A percentile compares a stretch with the other conserved stretches of the same genome.
Conservation (phyloP, 2,888 invertebrate species). For the Mesoligia furuncula region DNA sequence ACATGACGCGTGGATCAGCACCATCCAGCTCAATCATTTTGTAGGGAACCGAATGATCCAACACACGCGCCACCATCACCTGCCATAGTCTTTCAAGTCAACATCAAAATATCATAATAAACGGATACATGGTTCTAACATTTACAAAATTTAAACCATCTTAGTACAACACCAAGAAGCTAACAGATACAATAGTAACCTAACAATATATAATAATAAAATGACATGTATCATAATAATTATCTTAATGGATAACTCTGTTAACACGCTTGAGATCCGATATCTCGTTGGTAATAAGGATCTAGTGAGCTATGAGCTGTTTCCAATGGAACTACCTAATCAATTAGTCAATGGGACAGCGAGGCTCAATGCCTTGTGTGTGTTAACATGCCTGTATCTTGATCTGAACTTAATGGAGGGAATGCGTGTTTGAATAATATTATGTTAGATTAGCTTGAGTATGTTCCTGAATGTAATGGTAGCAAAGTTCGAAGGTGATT, state of each 20-base stretch:
- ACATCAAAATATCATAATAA: no score
- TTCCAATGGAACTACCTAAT: constrained; percentile 10
- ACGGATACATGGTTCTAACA: no score
- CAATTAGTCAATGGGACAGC: background rate
- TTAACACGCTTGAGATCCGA: background rate
- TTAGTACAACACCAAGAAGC: no score
- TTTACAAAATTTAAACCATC: no score
- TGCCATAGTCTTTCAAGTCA: no score
- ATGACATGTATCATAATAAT: no score
- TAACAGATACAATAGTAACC: no score
- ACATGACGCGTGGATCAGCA: no score
- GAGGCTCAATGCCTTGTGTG: background rate
- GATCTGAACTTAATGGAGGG: background rate
- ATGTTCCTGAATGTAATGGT: background rate
- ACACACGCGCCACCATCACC: no score
- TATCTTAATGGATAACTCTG: background rate
- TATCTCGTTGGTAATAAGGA: background rate
- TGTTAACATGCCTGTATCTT: background rate
- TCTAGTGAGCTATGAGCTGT: background rate
- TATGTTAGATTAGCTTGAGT: background rate
- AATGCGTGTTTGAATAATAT: background rate
- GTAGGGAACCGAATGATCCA: no score
- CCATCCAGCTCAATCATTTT: no score
- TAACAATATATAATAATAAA: no score
- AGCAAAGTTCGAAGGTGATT: background rate